Base-by-base conservation (phyloP, 1,140 invertebrate genomes). In the Drosophila azteca region DNA sequence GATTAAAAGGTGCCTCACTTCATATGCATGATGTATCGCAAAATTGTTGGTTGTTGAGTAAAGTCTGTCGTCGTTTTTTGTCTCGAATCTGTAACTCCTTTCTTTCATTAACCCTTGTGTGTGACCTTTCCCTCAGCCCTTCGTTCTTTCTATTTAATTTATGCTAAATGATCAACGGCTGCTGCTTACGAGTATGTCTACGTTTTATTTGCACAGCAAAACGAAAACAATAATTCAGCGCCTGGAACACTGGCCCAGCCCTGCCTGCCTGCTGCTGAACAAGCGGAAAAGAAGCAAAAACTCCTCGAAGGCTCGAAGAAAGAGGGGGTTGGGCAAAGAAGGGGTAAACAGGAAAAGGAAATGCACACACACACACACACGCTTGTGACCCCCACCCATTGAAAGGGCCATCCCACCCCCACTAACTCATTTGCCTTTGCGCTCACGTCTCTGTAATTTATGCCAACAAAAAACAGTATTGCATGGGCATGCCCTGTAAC, bases 121-220 rank as follows among this genome's bases (percentile, higher is more conserved):
- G 61, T 0, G 24, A 54, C 54, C 53, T 44, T 49, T 55, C 51
- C 13, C 13, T 24, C 55, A 13, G 35, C 35, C 55, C 55, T 69
- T n/a, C 31, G 29, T 8, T 31, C 8, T 8, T 9, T 55, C 55
- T 52, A 55, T 77, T 67, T 65, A 80, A 84, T 77, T 84, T 84
- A 84, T 84, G 80, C 77, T 85, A 84, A 84, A 84, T 80, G 72
- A 84, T 85, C 81, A 84, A 69, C 81, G 81, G 77, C 82, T 81
- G 82, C 68, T 80, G 69, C 82, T 39, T 26, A 26, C 24, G 24
- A 11, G 11, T 78, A 62, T 66, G 69, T 74, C 73, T 67, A 70
- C 82, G 65, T 87, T 85, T 85, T 85, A 85, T 85, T 87, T 87
- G 57, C 78, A 55, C 48, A 63, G 70, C 82, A 82, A 79, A 84